Conservation (phyloP, 2,888 invertebrate species). For the Hirtodrosophila confusa region DNA sequence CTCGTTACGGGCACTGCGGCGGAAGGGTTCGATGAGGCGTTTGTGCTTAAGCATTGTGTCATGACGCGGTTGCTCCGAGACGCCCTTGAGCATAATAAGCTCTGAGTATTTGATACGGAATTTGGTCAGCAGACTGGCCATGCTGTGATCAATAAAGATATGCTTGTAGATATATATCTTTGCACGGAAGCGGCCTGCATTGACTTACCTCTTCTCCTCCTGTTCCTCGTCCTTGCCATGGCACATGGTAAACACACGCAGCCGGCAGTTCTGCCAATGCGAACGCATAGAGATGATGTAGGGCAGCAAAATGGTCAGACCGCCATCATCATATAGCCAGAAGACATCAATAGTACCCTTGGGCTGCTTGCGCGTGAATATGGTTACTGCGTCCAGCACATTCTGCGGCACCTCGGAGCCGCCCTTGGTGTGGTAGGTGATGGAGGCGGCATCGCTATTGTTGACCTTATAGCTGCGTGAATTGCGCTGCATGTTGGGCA, state of each 20-base stretch:
- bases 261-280: constrained; percentile 90
- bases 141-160: constrained; percentile 86
- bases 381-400: constrained; percentile 88
- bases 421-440: constrained; percentile 86
- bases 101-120: constrained; percentile 97
- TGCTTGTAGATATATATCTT: neutral
- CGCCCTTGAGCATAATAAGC: constrained; percentile 95
- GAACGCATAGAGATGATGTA: constrained; percentile 93
- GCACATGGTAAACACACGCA: constrained; percentile 93
- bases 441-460: constrained; percentile 69
- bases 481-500: constrained; percentile 79
- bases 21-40: constrained; percentile 89
- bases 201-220: constrained; percentile 91
- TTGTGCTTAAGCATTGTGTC: constrained; percentile 91
- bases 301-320: constrained; percentile 92
- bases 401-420: constrained; percentile 87
- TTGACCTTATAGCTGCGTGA: constrained; percentile 77
- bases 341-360: constrained; percentile 95
- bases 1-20: constrained; percentile 79
- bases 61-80: constrained; percentile 91
- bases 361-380: constrained; percentile 91
- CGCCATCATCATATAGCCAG: constrained; percentile 98
- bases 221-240: constrained; percentile 91
- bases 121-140: constrained; percentile 96
- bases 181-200: too few relatives aligned